These are phyloP conservation scores for Bombus breviceps DNA, from an alignment of 1,140 invertebrate species.

Conservation along the genomic window DNA sequence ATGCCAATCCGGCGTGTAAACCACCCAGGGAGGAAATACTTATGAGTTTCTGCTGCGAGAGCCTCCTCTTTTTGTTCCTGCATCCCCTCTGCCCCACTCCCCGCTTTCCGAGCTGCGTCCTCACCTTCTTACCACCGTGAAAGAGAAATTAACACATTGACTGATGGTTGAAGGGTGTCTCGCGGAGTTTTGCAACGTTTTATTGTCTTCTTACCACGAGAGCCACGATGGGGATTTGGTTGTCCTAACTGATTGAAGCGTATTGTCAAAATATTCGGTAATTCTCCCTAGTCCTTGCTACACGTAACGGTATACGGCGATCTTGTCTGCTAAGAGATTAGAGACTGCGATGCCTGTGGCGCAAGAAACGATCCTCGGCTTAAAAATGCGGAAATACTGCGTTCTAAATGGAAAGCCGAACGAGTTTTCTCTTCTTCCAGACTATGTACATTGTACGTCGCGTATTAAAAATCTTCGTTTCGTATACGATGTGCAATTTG, in stretches of 20 bases:
- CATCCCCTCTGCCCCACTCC: no score
- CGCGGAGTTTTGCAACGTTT: background rate
- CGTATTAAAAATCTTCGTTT: background rate
- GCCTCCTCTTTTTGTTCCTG: background rate
- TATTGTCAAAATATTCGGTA: slow-evolving; percentile 6
- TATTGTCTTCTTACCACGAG: background rate
- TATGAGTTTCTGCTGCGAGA: slow-evolving; percentile 32
- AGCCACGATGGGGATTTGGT: slow-evolving; percentile 13
- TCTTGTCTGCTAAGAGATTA: background rate
- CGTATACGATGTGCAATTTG: background rate
- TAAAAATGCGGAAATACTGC: background rate
- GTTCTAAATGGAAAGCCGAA: background rate
- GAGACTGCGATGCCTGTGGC: background rate
- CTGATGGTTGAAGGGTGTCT: slow-evolving; percentile 4
- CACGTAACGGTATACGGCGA: background rate
- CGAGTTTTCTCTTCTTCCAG: background rate
- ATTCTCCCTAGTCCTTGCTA: background rate
- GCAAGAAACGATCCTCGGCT: background rate
- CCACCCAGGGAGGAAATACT: slow-evolving; percentile 47
- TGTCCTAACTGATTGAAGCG: slow-evolving; percentile 9
- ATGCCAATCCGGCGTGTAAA: slow-evolving; percentile 76
- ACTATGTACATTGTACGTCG: background rate
- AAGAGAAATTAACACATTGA: slow-evolving; percentile 43
- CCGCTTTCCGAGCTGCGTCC: background rate
- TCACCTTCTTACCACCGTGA: slow-evolving; percentile 10